Evolutionary conservation across 2,113 vertebrate species (phyloP).

Genomic region (Carassius gibelio): DNA sequence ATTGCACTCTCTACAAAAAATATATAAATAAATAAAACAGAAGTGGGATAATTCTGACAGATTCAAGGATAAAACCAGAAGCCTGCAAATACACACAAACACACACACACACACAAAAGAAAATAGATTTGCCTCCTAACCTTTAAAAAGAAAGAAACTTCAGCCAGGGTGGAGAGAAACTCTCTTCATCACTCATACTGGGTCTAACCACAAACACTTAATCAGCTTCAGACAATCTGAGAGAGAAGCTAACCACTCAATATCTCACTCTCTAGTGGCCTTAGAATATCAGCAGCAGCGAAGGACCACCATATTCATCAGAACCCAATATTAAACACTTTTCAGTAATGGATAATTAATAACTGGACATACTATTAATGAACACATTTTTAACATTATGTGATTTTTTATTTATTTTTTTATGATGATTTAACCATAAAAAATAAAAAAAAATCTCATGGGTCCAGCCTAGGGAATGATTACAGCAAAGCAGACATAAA

Average conservation of each 20-base stretch:
- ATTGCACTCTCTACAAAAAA: background rate
- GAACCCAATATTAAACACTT: background rate
- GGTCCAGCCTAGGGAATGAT: too few relatives aligned
- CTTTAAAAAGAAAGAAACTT: background rate
- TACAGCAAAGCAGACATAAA: too few relatives aligned
- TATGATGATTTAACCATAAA: too few relatives aligned
- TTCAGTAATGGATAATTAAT: too few relatives aligned
- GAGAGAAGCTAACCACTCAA: background rate
- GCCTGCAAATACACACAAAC: background rate
- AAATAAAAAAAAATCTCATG: too few relatives aligned
- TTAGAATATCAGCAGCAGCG: background rate
- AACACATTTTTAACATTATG: too few relatives aligned
- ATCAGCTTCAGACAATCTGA: background rate
- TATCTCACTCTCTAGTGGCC: background rate
- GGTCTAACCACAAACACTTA: background rate
- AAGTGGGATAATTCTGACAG: background rate
- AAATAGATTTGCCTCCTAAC: background rate
- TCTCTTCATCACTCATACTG: background rate
- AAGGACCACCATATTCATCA: background rate
- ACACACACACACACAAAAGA: too few relatives aligned
- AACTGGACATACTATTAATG: too few relatives aligned
- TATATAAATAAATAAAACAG: background rate
- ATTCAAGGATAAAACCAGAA: background rate
- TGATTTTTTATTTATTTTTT: too few relatives aligned
- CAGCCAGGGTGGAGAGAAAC: background rate